Base-by-base conservation (phyloP, 2,113 vertebrate genomes). In the Nerophis lumbriciformis region DNA sequence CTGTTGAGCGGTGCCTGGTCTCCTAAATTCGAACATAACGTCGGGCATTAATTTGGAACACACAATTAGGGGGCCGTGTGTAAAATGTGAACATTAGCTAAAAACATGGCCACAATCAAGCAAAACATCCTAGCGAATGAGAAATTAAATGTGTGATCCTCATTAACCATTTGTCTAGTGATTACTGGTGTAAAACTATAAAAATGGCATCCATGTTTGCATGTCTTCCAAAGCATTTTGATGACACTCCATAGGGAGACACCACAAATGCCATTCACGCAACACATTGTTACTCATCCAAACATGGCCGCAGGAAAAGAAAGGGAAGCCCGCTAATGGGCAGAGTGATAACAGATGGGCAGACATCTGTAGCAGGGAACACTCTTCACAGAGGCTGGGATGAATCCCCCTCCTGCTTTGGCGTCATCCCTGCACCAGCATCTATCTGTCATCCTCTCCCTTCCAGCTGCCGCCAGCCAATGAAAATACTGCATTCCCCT, bases 301-400 rank as follows among this genome's bases (percentile, higher is more conserved):
- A n/a, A 6, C 53, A 8, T 71, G 65, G 62, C 76, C 61, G 63
- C 68, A 71, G 71, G 51, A 65, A 61, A 76, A 14, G 19, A 55
- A 63, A 72, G 73, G 73, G 68, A 75, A 77, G 63, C 69, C 69
- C 63, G 52, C 65, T 44, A 51, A 75, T 58, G 61, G 48, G 50
- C 35, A 11, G 59, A 49, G 66, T 36, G 44, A 67, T 65, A 78
- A 62, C 80, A 83, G 83, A 83, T 80, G 80, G 83, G 61, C n/a
- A 70, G 71, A 57, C 71, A 80, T 82, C 81, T 75, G 70, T 59
- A 74, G 74, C 49, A 68, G 21, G 69, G 71, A 77, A 77, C 48
- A 62, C 42, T 81, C 70, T 49, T 53, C 51, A 21, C n/a, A 48
- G 58, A 13, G 48, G 53, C 53, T 37, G 48, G 61, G 61, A 72